Conservation (phyloP, 1,140 invertebrate genomes). For the Cylas formicarius region DNA sequence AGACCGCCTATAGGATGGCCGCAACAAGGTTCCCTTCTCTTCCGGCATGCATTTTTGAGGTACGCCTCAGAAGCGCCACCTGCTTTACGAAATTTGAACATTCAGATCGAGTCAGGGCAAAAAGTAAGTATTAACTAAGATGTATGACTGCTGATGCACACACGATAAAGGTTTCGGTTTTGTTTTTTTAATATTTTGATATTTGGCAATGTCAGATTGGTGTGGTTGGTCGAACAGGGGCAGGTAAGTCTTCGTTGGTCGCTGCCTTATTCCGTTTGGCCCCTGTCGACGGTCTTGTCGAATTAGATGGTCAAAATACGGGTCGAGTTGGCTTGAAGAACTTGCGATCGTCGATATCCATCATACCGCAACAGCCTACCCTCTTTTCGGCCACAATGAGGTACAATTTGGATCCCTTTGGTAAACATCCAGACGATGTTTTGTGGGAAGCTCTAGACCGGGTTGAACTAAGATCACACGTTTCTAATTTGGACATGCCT, state of each 20-base stretch:
- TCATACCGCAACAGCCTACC: conserved; percentile 79
- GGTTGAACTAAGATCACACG: conserved; percentile 34
- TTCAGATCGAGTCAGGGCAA: conserved; percentile 55
- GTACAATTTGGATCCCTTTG: conserved; percentile 83
- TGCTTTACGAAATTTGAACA: conserved; percentile 61
- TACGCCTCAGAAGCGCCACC: conserved; percentile 47
- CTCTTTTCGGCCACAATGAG: conserved; percentile 71
- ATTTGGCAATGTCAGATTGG: conserved; percentile 45
- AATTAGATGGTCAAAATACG: conserved; percentile 64
- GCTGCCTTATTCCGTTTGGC: conserved; percentile 63
- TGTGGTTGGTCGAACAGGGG: conserved; percentile 67
- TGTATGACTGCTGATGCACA: not conserved
- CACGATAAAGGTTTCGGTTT: not conserved
- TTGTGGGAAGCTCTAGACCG: conserved; percentile 58
- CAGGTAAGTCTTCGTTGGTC: conserved; percentile 77
- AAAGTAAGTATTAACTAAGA: conserved; percentile 46
- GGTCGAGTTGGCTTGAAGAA: conserved; percentile 56
- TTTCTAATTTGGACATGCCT: conserved; percentile 26
- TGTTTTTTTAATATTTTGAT: not conserved
- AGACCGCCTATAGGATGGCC: conserved; percentile 67
- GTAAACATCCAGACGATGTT: conserved; percentile 54
- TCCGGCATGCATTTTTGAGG: conserved; percentile 53
- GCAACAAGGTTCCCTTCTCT: conserved; percentile 54
- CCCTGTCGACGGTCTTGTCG: conserved; percentile 57
- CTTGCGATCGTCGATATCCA: conserved; percentile 68